These are phyloP conservation scores for Lutraria lutraria DNA, from an alignment of 2,888 invertebrate genomes.

Conservation along the genomic window DNA sequence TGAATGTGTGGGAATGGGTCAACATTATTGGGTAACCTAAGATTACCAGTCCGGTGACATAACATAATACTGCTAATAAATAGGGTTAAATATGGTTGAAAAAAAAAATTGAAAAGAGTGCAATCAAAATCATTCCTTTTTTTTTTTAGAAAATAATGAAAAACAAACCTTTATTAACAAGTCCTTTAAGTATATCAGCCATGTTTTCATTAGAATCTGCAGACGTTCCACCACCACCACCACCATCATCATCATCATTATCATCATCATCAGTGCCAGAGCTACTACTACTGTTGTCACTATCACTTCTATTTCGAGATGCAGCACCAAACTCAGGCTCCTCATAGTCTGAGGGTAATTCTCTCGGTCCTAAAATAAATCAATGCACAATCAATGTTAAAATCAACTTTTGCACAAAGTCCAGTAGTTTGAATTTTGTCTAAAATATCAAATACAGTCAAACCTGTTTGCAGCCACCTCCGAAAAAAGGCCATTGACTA, in stretches of 20 bases:
- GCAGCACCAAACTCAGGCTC: constrained; percentile 40
- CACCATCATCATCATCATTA: constrained; percentile 45
- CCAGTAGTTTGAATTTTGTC: too few relatives aligned
- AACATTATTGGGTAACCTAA: too few relatives aligned
- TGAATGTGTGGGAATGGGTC: too few relatives aligned
- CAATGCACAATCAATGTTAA: not conserved
- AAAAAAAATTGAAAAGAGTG: too few relatives aligned
- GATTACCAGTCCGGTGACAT: too few relatives aligned
- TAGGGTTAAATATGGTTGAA: too few relatives aligned
- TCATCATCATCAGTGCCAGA: constrained; percentile 51
- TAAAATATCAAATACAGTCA: too few relatives aligned
- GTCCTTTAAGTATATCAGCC: constrained; percentile 62
- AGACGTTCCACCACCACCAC: constrained; percentile 26
- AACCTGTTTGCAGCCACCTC: too few relatives aligned
- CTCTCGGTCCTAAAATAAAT: constrained; percentile 38
- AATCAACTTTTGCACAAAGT: not conserved
- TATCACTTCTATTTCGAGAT: constrained; percentile 29
- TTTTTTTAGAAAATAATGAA: not conserved
- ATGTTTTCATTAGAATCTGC: constrained; percentile 59
- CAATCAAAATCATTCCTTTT: too few relatives aligned
- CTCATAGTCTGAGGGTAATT: constrained; percentile 65
- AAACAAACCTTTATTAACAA: constrained; percentile 72
- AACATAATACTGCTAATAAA: too few relatives aligned
- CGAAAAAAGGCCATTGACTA: too few relatives aligned
- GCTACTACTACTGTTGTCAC: constrained; percentile 38